Evolutionary conservation across 2,888 invertebrate species (phyloP).

Genomic region (Drosophila infuscata): DNA sequence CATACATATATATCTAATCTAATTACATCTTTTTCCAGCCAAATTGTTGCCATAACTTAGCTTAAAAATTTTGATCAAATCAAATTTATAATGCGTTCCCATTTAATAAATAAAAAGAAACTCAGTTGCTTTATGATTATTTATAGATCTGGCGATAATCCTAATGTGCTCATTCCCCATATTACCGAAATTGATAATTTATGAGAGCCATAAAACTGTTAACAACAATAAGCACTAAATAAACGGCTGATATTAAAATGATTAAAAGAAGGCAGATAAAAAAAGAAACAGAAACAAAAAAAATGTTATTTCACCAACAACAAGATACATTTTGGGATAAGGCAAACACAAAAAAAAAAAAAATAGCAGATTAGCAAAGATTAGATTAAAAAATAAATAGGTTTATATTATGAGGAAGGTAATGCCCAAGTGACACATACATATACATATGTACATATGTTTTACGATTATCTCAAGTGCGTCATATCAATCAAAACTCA

Average conservation of each 20-base stretch:
- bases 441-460: neutral
- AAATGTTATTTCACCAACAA: slow-evolving; percentile 4
- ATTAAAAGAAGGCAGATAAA: slow-evolving; percentile 33
- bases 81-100: slow-evolving; percentile 45
- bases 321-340: slow-evolving; percentile 11
- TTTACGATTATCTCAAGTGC: slow-evolving; percentile 24
- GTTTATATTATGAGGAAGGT: slow-evolving; percentile 7
- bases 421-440: neutral
- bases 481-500: slow-evolving; percentile 29
- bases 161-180: slow-evolving; percentile 56
- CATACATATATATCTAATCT: slow-evolving; percentile 4
- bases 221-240: slow-evolving; percentile 45
- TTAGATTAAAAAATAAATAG: slow-evolving; percentile 39
- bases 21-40: slow-evolving; percentile 49
- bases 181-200: slow-evolving; percentile 63
- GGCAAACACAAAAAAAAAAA: slow-evolving; percentile 5
- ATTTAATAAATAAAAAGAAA: slow-evolving; percentile 39
- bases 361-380: slow-evolving; percentile 42
- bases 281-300: slow-evolving; percentile 9
- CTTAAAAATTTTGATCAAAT: slow-evolving; percentile 2
- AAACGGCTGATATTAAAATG: slow-evolving; percentile 55
- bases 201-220: slow-evolving; percentile 45
- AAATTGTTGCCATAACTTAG: slow-evolving; percentile 58
- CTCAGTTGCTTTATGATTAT: slow-evolving; percentile 38
- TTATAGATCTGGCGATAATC: slow-evolving; percentile 57